Evolutionary conservation across 2,888 invertebrate genomes (phyloP).

Genomic region (Drosophila imparisetae): DNA sequence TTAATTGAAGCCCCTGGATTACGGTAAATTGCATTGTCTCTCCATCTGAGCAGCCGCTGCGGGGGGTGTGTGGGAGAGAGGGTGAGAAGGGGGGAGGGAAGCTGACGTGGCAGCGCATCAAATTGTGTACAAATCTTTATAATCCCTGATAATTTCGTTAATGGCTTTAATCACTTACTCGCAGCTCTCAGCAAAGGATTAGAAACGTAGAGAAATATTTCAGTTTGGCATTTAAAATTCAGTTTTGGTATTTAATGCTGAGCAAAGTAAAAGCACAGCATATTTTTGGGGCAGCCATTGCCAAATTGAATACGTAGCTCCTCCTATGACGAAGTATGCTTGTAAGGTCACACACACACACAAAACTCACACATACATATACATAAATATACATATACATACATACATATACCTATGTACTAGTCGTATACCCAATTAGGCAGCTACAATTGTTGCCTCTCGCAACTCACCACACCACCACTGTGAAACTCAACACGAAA

Average conservation of each 20-base stretch:
- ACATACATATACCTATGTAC: slow-evolving; percentile 1
- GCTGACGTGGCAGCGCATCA: slow-evolving; percentile 60
- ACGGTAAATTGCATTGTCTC: slow-evolving; percentile 83
- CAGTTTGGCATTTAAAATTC: slow-evolving; percentile 44
- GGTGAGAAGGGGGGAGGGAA: not conserved
- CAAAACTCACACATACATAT: slow-evolving; percentile 3
- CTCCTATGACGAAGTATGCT: slow-evolving; percentile 57
- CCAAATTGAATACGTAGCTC: slow-evolving; percentile 53
- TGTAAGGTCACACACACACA: slow-evolving; percentile 58
- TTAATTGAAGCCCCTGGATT: slow-evolving; percentile 84
- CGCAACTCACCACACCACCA: slow-evolving; percentile 53
- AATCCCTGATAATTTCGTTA: slow-evolving; percentile 84
- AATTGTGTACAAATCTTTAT: slow-evolving; percentile 81
- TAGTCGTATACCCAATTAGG: slow-evolving; percentile 73
- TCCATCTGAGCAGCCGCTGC: slow-evolving; percentile 63
- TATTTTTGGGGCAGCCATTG: slow-evolving; percentile 64
- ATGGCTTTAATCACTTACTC: slow-evolving; percentile 84
- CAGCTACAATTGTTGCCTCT: slow-evolving; percentile 74
- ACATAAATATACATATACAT: slow-evolving; percentile 35
- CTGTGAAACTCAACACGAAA: slow-evolving; percentile 59
- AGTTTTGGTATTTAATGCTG: slow-evolving; percentile 48
- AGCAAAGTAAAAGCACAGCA: slow-evolving; percentile 20
- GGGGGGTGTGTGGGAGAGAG: slow-evolving; percentile 12
- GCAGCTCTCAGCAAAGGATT: slow-evolving; percentile 43
- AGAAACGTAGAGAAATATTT: slow-evolving; percentile 7